phyloP scores from a whole-genome alignment of 2,113 vertebrate genomes.

The Epinephelus fuscoguttatus region DNA sequence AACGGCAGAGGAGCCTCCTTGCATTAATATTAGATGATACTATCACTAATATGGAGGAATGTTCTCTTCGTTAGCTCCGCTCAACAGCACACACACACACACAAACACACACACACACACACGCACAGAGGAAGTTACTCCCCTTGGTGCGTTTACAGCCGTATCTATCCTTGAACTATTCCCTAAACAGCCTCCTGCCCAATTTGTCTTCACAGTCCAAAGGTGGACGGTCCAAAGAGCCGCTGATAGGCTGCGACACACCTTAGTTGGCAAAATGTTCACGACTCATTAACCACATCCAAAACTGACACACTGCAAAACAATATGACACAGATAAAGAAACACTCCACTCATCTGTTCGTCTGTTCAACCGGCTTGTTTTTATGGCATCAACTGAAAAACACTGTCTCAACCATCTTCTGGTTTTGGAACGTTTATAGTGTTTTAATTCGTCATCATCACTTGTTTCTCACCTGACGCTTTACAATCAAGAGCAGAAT shows the following conservation, averaged over 20 bases:
- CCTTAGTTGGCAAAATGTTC: constrained; percentile 70
- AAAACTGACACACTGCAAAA: constrained; percentile 34
- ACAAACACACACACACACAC: constrained; percentile 27
- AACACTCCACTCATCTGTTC: too few relatives aligned
- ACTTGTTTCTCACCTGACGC: too few relatives aligned
- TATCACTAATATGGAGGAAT: constrained; percentile 68
- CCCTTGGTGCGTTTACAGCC: neutral
- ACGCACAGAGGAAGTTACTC: constrained; percentile 3
- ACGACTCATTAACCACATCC: constrained; percentile 66
- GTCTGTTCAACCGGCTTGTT: too few relatives aligned
- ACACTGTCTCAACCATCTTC: neutral
- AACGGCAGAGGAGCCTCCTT: constrained; percentile 49
- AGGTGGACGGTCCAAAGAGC: constrained; percentile 76
- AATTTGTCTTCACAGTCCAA: constrained; percentile 59
- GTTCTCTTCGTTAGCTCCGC: constrained; percentile 35
- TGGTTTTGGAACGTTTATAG: too few relatives aligned
- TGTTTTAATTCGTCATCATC: too few relatives aligned
- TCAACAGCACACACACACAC: constrained; percentile 22
- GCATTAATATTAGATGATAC: constrained; percentile 71
- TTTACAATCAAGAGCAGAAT: too few relatives aligned
- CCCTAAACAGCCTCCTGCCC: constrained; percentile 51
- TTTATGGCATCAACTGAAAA: neutral
- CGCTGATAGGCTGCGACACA: constrained; percentile 64
- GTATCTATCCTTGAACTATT: constrained; percentile 64
- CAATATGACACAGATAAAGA: constrained; percentile 24